phyloP scores from a whole-genome alignment of 2,113 vertebrate genomes.

The Crypturellus undulatus region DNA sequence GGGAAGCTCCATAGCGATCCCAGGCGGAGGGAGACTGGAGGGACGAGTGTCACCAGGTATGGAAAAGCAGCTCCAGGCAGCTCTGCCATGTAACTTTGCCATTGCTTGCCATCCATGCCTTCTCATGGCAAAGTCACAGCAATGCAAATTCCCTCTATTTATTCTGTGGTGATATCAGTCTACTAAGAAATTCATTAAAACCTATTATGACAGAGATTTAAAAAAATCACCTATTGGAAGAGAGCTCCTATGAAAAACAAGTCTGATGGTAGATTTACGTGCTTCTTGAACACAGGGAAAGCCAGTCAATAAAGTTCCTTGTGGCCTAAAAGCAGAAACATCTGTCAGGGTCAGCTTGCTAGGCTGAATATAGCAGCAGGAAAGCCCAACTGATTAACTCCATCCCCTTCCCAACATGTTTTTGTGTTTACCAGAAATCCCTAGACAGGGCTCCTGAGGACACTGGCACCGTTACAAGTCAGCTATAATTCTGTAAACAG shows the following conservation, averaged over 20 bases:
- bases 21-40: not conserved
- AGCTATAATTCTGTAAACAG: conserved; percentile 52
- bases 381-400: conserved; percentile 71
- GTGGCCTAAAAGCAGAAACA: conserved; percentile 68
- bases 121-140: not conserved
- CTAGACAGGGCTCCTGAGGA: conserved; percentile 65
- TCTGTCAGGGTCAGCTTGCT: conserved; percentile 55
- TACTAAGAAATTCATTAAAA: conserved; percentile 27
- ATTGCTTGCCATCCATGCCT: accelerated
- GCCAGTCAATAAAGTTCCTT: conserved; percentile 40
- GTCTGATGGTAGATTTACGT: not conserved
- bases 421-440: conserved; percentile 61
- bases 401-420: conserved; percentile 62
- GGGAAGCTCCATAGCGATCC: not conserved
- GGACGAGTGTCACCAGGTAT: not conserved
- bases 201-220: not conserved
- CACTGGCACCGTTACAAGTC: conserved; percentile 41
- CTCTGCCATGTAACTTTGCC: not conserved
- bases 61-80: not conserved
- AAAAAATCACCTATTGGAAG: conserved; percentile 22
- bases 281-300: conserved; percentile 30
- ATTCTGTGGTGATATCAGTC: not conserved
- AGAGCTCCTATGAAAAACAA: conserved; percentile 1
- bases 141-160: not conserved
- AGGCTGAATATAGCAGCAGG: conserved; percentile 66